phyloP scores from a whole-genome alignment of 1,140 invertebrate species.

The Lasaia peninsularis region DNA sequence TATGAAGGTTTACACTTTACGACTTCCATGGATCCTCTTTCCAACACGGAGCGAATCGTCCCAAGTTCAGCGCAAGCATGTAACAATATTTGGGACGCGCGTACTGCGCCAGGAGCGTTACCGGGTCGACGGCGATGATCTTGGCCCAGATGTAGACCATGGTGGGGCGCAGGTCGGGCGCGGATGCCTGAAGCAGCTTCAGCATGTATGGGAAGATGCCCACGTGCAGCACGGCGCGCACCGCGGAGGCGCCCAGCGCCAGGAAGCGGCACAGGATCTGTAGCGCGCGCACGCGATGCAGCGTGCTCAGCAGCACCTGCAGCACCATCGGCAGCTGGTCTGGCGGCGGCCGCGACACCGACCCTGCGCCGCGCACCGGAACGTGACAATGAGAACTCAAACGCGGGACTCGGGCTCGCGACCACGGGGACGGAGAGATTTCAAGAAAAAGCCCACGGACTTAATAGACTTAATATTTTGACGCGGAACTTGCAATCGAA shows the following conservation, averaged over 20 bases:
- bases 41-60: too few relatives aligned
- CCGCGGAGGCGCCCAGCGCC: conserved; percentile 97
- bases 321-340: conserved; percentile 98
- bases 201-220: conserved; percentile 99
- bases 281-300: conserved; percentile 95
- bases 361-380: conserved; percentile 59
- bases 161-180: conserved; percentile 92
- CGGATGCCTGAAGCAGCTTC: conserved; percentile 95
- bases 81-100: too few relatives aligned
- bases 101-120: too few relatives aligned
- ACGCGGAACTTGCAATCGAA: too few relatives aligned
- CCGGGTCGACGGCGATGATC: conserved; percentile 97
- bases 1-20: too few relatives aligned
- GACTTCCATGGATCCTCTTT: too few relatives aligned
- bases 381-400: too few relatives aligned
- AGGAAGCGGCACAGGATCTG: conserved; percentile 97
- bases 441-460: too few relatives aligned
- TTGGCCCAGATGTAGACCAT: conserved; percentile 99
- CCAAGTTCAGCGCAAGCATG: too few relatives aligned
- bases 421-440: too few relatives aligned
- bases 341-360: conserved; percentile 88
- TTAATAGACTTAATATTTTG: too few relatives aligned
- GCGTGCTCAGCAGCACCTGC: conserved; percentile 97
- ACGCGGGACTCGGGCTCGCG: too few relatives aligned
- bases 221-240: conserved; percentile 96